These are phyloP conservation scores for Microcebus ravelobensis DNA, from an alignment of 2,113 vertebrate species.

Conservation along the genomic window DNA sequence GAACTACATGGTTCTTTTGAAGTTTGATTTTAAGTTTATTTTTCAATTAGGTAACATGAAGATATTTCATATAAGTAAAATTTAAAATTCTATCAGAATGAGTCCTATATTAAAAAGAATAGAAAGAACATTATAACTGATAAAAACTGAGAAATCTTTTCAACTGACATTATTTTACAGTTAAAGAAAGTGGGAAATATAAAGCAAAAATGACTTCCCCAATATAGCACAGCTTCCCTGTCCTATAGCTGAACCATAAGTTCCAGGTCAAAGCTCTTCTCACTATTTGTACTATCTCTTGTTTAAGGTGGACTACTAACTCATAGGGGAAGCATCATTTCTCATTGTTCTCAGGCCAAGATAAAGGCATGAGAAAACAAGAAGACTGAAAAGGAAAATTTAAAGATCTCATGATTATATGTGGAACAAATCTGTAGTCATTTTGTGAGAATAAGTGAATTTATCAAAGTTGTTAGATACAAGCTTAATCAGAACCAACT, in stretches of 20 bases:
- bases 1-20: background rate
- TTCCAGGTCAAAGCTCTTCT: background rate
- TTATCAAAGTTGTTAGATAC: background rate
- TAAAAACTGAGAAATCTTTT: background rate
- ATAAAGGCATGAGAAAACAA: background rate
- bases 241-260: background rate
- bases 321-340: background rate
- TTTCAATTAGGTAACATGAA: background rate
- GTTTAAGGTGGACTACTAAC: background rate
- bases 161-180: background rate
- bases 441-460: background rate
- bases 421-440: background rate
- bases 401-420: background rate
- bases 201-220: background rate
- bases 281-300: background rate
- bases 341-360: background rate
- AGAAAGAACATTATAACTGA: background rate
- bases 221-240: background rate
- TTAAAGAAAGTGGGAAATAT: background rate
- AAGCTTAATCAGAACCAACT: background rate
- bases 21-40: conserved; percentile 12
- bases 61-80: conserved; percentile 17
- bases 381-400: background rate
- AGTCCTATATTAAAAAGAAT: background rate
- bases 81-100: background rate